These are phyloP conservation scores for Notarius lentiginosus DNA, from an alignment of 2,113 vertebrate genomes.

Conservation along the genomic window DNA sequence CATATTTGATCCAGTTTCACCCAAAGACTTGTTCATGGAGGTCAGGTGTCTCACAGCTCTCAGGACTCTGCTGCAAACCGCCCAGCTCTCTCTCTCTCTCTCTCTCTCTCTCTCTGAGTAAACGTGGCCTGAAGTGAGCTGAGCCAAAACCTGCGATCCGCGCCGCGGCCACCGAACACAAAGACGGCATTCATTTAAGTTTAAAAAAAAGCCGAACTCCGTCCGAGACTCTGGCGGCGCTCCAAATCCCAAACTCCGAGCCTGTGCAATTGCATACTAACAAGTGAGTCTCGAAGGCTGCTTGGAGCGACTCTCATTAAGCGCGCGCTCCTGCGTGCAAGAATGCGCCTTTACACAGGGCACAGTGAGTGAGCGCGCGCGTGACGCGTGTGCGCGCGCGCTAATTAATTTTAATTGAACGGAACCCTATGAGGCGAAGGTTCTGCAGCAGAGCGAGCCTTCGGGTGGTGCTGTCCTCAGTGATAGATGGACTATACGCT, in stretches of 20 bases:
- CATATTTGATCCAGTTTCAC: background rate
- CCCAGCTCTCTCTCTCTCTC: background rate
- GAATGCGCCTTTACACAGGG: background rate
- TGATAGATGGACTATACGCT: too few relatives aligned
- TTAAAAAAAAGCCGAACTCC: constrained; percentile 7
- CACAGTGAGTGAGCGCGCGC: background rate
- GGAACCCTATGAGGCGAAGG: background rate
- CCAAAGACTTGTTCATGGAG: background rate
- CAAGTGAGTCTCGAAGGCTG: constrained; percentile 1
- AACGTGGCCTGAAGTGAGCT: constrained; percentile 33
- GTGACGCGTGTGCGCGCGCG: background rate
- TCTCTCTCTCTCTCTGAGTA: constrained; percentile 8
- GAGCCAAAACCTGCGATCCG: constrained; percentile 35
- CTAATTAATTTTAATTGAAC: constrained; percentile 4
- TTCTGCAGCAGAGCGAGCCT: background rate
- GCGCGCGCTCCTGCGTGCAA: background rate
- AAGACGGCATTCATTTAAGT: constrained; percentile 48
- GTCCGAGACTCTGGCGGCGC: constrained; percentile 12
- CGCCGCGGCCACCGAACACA: constrained; percentile 46
- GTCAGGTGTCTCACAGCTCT: background rate
- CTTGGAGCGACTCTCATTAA: background rate
- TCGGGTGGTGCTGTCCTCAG: background rate
- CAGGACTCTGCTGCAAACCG: background rate
- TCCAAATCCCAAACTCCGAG: constrained; percentile 16
- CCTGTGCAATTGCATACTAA: constrained; percentile 21